Evolutionary conservation across 2,797 vertebrate species (phyloP), one percentile per base, ranked within the genome.

Genomic region (Pachyuromys duprasi): DNA sequence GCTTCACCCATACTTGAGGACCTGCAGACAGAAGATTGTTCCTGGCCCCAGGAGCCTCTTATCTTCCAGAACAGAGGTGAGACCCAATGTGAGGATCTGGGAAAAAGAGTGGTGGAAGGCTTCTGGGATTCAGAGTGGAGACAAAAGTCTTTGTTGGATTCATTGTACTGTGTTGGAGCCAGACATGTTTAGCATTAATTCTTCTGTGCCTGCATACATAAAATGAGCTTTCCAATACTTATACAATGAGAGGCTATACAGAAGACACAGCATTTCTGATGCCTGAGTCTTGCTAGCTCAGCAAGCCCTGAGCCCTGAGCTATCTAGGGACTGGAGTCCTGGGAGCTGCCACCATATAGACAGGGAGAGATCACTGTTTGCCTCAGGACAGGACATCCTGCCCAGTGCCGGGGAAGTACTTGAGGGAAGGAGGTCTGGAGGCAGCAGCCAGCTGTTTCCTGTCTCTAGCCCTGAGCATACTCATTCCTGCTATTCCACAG

Each of bases 21-120:
- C 33, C 57, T 69, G 80, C 82, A 81, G 39, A n/a, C 12, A 3
- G 81, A 87, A 62, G 4, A 36, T 86, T 91, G 55, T 89, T 83
- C 82, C 78, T 80, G 88, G 96, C 70, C 69, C 12, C 88, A 13
- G 62, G 78, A 53, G 33, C 42, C 84, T 60, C 90, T 67, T 62
- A 24, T 31, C 45, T 94, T 60, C 74, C 79, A 79, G 79, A 74
- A 96, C 20, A 26, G 11, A 96, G 95, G 97, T 97, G 76, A 97
- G 97, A 70, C 6, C 74, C 18, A 45, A 1, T 22, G 4, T 31
- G 3, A 49, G 31, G 39, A 26, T 26, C 74, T 88, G 90, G 72
- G 90, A 89, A 79, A 42, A 28, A 57, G 91, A 20, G 62, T 13
- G 81, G 14, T 15, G 20, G 33, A 14, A 75, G 36, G n/a, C 49